Conservation (phyloP, 2,888 invertebrate species). For the Cacoxenus indagator region DNA sequence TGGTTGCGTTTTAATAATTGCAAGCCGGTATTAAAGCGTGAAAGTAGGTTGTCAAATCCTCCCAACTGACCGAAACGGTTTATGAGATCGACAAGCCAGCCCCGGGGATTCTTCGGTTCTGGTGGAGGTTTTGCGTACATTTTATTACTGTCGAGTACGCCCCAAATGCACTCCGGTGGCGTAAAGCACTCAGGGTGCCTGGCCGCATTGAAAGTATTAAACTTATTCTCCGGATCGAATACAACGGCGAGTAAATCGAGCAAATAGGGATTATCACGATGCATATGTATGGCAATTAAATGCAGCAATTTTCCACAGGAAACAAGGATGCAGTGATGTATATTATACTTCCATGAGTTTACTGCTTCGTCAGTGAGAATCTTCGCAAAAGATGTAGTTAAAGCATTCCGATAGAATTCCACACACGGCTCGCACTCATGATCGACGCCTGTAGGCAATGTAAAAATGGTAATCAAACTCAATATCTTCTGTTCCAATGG, state of each 20-base stretch:
- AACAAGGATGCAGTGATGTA: slow-evolving; percentile 93
- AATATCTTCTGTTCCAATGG: neutral
- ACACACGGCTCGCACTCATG: slow-evolving; percentile 91
- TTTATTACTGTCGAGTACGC: slow-evolving; percentile 78
- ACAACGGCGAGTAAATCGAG: slow-evolving; percentile 93
- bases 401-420: slow-evolving; percentile 93
- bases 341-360: slow-evolving; percentile 97
- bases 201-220: slow-evolving; percentile 72
- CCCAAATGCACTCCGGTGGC: slow-evolving; percentile 69
- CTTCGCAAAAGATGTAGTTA: slow-evolving; percentile 95
- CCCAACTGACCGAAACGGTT: slow-evolving; percentile 92
- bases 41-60: slow-evolving; percentile 88
- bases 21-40: slow-evolving; percentile 84
- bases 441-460: slow-evolving; percentile 91
- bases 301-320: slow-evolving; percentile 94
- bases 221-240: slow-evolving; percentile 96
- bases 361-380: slow-evolving; percentile 98
- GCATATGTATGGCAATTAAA: slow-evolving; percentile 91
- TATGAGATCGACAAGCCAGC: slow-evolving; percentile 96
- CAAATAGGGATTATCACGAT: slow-evolving; percentile 91
- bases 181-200: slow-evolving; percentile 68
- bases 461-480: neutral
- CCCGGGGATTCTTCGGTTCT: slow-evolving; percentile 88
- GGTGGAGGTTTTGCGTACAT: slow-evolving; percentile 75
- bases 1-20: slow-evolving; percentile 73